phyloP scores from a whole-genome alignment of 2,797 vertebrate species.

The Triplophysa yarkandensis region DNA sequence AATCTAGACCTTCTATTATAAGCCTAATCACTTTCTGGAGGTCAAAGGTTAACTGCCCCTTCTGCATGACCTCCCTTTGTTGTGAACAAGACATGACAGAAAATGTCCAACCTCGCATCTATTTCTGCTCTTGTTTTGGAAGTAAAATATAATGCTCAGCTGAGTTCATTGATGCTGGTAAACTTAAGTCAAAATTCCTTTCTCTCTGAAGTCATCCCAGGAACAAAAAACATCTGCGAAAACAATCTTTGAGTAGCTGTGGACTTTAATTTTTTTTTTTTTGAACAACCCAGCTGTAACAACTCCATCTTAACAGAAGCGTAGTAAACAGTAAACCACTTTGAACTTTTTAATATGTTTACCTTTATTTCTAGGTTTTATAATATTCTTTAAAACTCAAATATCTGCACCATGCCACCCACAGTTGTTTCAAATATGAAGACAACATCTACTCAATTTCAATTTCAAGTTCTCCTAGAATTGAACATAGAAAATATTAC shows the following conservation, averaged over 20 bases:
- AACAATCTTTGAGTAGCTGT: slow-evolving; percentile 90
- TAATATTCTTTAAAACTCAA: no score
- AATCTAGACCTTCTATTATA: slow-evolving; percentile 49
- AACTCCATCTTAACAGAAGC: slow-evolving; percentile 75
- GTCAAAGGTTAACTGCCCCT: slow-evolving; percentile 51
- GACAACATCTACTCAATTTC: no score
- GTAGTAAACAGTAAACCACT: background rate
- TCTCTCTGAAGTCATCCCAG: slow-evolving; percentile 85
- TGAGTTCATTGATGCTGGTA: slow-evolving; percentile 72
- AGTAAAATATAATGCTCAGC: slow-evolving; percentile 74
- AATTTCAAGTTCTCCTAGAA: no score
- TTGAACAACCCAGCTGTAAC: slow-evolving; percentile 84
- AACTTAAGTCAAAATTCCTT: slow-evolving; percentile 71
- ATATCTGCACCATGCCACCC: no score
- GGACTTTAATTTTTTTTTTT: slow-evolving; percentile 90
- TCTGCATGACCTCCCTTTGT: slow-evolving; percentile 53
- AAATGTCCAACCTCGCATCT: slow-evolving; percentile 46
- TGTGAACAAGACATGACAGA: slow-evolving; percentile 32
- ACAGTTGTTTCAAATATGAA: background rate
- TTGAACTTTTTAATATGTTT: background rate
- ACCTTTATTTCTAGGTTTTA: background rate
- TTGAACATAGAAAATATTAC: no score
- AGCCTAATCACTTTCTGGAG: slow-evolving; percentile 43
- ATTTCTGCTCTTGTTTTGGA: slow-evolving; percentile 67
- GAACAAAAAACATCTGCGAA: slow-evolving; percentile 87